Conservation (phyloP, 2,113 vertebrate species). For the Alethe castanea region DNA sequence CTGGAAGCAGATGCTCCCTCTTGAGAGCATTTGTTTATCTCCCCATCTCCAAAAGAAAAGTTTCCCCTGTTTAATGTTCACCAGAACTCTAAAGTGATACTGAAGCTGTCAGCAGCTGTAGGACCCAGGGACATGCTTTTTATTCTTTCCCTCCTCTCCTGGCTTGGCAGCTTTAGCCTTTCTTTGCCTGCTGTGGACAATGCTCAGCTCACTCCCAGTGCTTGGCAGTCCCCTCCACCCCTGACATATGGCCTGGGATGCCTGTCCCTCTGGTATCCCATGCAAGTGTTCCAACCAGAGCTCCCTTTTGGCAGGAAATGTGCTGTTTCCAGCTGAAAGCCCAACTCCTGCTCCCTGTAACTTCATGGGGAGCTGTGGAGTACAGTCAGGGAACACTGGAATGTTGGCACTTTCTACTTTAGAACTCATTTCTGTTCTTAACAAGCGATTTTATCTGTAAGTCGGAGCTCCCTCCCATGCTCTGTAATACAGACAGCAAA, state of each 20-base stretch:
- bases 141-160: neutral
- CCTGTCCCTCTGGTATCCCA: neutral
- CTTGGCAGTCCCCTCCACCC: neutral
- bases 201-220: neutral
- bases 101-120: neutral
- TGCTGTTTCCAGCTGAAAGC: neutral
- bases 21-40: neutral
- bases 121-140: neutral
- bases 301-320: neutral
- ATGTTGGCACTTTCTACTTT: neutral
- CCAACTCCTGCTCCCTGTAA: neutral
- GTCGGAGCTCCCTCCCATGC: rapidly evolving
- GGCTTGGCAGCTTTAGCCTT: neutral
- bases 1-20: neutral
- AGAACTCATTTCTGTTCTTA: neutral
- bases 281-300: neutral
- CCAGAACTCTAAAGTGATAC: neutral
- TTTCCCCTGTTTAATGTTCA: neutral
- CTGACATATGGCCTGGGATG: neutral
- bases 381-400: neutral
- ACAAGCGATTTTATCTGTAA: neutral
- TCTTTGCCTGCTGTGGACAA: neutral
- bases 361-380: neutral
- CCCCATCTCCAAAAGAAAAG: neutral
- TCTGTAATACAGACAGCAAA: neutral